Evolutionary conservation across 2,797 vertebrate genomes (phyloP).

Genomic region (Sebastes oblongus): DNA sequence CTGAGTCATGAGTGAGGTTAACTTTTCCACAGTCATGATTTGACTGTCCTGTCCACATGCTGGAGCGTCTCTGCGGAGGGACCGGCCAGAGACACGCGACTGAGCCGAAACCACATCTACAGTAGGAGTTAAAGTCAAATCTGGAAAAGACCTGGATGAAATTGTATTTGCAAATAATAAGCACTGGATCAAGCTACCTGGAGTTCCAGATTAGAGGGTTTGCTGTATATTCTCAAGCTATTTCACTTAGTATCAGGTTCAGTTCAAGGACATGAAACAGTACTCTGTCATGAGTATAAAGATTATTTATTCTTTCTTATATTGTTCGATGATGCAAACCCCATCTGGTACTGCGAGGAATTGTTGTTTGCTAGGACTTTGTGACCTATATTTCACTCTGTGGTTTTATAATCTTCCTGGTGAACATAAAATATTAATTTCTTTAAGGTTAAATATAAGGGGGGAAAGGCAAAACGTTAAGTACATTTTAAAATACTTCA

Average conservation of each 20-base stretch:
- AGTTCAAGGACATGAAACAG: background rate
- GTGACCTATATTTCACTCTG: background rate
- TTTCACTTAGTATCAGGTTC: background rate
- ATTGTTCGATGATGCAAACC: background rate
- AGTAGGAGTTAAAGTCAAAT: background rate
- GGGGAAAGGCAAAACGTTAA: background rate
- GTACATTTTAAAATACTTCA: background rate
- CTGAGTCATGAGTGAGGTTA: constrained; percentile 67
- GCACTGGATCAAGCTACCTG: background rate
- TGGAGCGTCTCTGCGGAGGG: constrained; percentile 20
- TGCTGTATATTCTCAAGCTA: background rate
- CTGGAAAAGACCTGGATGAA: background rate
- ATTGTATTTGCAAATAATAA: background rate
- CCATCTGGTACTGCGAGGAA: background rate
- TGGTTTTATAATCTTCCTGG: background rate
- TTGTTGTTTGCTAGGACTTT: background rate
- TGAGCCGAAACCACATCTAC: background rate
- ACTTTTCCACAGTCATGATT: constrained; percentile 63
- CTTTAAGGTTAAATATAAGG: background rate
- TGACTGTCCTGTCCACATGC: constrained; percentile 3
- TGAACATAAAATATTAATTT: background rate
- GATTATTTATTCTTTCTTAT: background rate
- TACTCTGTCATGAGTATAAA: background rate
- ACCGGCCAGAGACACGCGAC: background rate
- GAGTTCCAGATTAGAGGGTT: background rate